Percentiles rank a stretch among this genome's conserved stretches.
Conservation (phyloP, 2,797 vertebrate genomes). For the Falco concolor region DNA sequence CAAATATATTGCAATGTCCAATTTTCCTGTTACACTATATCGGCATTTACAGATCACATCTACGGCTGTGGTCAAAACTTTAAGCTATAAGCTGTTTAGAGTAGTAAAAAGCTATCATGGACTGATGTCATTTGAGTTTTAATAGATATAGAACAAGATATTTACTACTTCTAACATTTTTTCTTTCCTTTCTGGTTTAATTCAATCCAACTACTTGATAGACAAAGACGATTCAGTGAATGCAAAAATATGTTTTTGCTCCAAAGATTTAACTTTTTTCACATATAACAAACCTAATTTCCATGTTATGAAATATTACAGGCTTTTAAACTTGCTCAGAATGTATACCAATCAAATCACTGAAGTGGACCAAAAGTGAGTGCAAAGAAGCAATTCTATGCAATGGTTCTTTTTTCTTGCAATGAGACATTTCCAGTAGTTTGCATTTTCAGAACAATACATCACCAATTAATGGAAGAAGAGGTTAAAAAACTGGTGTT, state of each 20-base stretch:
- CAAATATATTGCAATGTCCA: accelerated
- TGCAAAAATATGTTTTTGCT: not conserved
- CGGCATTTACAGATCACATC: not conserved
- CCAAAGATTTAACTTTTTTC: not conserved
- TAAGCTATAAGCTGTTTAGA: not conserved
- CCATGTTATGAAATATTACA: not conserved
- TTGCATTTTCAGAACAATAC: not conserved
- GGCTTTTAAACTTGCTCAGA: not conserved
- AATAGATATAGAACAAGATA: not conserved
- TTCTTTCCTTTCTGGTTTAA: not conserved
- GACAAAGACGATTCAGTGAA: not conserved
- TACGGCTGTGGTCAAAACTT: not conserved
- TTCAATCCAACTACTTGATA: not conserved
- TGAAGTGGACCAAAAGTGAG: not conserved
- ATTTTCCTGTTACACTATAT: not conserved
- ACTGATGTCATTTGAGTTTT: not conserved
- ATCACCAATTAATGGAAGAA: not conserved
- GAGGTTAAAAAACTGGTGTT: not conserved
- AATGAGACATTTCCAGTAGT: not conserved
- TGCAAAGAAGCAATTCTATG: not conserved
- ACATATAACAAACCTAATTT: not conserved
- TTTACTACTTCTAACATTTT: not conserved
- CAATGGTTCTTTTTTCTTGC: not conserved
- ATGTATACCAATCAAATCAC: not conserved
- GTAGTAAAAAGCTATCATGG: not conserved